Percentiles rank a stretch among this genome's conserved stretches.
Conservation (phyloP, 2,888 invertebrate genomes). For the Oscheius sp. region DNA sequence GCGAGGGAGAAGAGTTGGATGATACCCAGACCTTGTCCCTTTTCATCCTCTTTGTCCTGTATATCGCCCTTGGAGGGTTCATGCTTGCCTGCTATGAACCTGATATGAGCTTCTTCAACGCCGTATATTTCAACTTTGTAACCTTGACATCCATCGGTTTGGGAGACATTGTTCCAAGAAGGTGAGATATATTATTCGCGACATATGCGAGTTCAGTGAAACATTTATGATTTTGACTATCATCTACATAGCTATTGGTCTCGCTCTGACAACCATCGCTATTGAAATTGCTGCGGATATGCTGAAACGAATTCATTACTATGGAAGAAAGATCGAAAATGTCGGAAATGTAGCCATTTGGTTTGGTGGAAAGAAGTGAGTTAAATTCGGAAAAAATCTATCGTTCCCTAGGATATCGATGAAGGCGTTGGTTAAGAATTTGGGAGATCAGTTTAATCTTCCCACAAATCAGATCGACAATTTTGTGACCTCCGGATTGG, state of each 20-base stretch:
- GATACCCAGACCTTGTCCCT: slow-evolving; percentile 52
- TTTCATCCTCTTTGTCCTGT: slow-evolving; percentile 59
- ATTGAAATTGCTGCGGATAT: slow-evolving; percentile 69
- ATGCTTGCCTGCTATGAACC: slow-evolving; percentile 64
- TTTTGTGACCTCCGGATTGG: slow-evolving; percentile 41
- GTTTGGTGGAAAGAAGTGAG: slow-evolving; percentile 68
- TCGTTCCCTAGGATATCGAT: slow-evolving; percentile 59
- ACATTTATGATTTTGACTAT: slow-evolving; percentile 66
- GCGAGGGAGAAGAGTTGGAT: slow-evolving; percentile 32
- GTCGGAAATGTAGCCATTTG: slow-evolving; percentile 67
- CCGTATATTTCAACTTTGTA: slow-evolving; percentile 68
- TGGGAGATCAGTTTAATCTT: slow-evolving; percentile 68
- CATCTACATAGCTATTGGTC: slow-evolving; percentile 66
- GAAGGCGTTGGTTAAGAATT: slow-evolving; percentile 66
- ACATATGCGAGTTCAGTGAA: slow-evolving; percentile 46
- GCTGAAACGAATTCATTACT: slow-evolving; percentile 66
- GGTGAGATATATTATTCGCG: slow-evolving; percentile 31
- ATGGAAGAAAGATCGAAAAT: slow-evolving; percentile 68
- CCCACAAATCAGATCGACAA: slow-evolving; percentile 60
- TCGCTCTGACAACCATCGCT: slow-evolving; percentile 68
- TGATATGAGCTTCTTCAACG: slow-evolving; percentile 67
- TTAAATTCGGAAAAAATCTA: not conserved
- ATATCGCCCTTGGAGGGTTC: slow-evolving; percentile 54
- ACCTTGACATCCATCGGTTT: slow-evolving; percentile 66
- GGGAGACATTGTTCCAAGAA: slow-evolving; percentile 64